A percentile compares a stretch with the other conserved stretches of the same genome.
phyloP scores from a whole-genome alignment of 2,888 invertebrate genomes.

The Julus scandinavius region DNA sequence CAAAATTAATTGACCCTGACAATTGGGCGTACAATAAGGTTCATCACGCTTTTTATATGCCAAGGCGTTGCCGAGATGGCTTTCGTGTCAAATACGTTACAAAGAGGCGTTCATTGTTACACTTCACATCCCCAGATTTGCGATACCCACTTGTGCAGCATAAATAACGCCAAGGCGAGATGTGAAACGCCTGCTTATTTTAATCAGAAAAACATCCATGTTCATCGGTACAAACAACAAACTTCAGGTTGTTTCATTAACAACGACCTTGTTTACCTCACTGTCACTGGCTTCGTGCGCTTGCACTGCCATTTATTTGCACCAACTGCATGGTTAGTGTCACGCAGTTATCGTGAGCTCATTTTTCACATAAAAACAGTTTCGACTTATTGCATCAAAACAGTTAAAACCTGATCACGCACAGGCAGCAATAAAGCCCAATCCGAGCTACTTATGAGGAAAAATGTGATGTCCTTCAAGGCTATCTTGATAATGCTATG shows the following conservation, averaged over 20 bases:
- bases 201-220: slow-evolving; percentile 8
- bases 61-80: slow-evolving; percentile 43
- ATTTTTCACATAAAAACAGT: neutral
- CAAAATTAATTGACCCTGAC: slow-evolving; percentile 45
- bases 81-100: slow-evolving; percentile 46
- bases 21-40: slow-evolving; percentile 46
- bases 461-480: no score
- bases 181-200: slow-evolving; percentile 43
- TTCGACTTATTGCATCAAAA: neutral
- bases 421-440: neutral
- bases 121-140: slow-evolving; percentile 45
- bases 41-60: slow-evolving; percentile 42
- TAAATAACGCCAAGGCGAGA: slow-evolving; percentile 19
- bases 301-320: neutral
- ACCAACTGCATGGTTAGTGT: neutral
- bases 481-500: no score
- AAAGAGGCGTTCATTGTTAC: slow-evolving; percentile 45
- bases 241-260: slow-evolving; percentile 38
- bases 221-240: neutral
- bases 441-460: no score
- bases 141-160: slow-evolving; percentile 17
- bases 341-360: neutral
- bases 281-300: neutral
- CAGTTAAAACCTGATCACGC: neutral
- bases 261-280: slow-evolving; percentile 40